These are phyloP conservation scores for Notolepis coatsorum DNA, from an alignment of 2,797 vertebrate species.

Conservation along the genomic window DNA sequence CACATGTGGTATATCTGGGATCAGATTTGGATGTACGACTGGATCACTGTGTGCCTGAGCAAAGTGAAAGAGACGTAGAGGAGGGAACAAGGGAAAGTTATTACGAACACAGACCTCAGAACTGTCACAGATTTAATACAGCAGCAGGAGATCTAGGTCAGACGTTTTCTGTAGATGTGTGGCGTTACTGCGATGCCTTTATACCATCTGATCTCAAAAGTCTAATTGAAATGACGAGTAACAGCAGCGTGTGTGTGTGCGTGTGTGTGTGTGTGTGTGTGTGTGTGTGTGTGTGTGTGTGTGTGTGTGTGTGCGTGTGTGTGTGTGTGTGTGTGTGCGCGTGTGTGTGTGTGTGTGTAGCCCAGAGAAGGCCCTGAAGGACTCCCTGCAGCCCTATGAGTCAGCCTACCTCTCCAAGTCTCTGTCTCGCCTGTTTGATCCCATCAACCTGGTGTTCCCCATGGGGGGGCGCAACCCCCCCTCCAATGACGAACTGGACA, in stretches of 20 bases:
- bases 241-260: neutral
- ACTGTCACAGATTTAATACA: too few relatives aligned
- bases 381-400: conserved; percentile 91
- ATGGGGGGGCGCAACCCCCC: conserved; percentile 92
- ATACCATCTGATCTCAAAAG: too few relatives aligned
- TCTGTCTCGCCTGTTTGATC: conserved; percentile 96
- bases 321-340: conserved; percentile 1
- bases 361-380: conserved; percentile 93
- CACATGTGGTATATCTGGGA: too few relatives aligned
- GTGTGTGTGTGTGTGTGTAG: conserved; percentile 66
- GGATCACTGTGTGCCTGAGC: too few relatives aligned
- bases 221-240: too few relatives aligned
- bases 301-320: conserved; percentile 5
- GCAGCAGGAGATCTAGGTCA: too few relatives aligned
- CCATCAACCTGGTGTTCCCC: conserved; percentile 97
- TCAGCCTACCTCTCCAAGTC: conserved; percentile 98
- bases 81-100: too few relatives aligned
- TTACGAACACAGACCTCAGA: too few relatives aligned
- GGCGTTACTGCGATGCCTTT: too few relatives aligned
- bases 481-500: conserved; percentile 93
- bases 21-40: too few relatives aligned
- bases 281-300: conserved; percentile 8
- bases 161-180: too few relatives aligned
- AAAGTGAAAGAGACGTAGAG: too few relatives aligned
- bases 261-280: conserved; percentile 4